Base-by-base conservation (phyloP, 2,888 invertebrate species). In the Nebria brevicollis region DNA sequence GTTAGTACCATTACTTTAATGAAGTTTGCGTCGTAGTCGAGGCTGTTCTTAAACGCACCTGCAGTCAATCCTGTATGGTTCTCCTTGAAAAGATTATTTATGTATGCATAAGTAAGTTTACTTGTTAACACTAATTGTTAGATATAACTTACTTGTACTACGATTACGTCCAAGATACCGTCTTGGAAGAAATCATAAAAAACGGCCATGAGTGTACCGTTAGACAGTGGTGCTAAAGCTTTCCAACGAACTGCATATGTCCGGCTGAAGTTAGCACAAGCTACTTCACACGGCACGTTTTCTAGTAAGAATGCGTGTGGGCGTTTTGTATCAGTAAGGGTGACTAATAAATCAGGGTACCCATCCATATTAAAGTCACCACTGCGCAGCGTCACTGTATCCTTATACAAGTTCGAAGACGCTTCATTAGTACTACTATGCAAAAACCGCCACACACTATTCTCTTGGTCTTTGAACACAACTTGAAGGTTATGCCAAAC, bases 331-430 rank as follows among this genome's bases (percentile, higher is more conserved):
- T 85, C 84, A 54, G 85, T 84, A 75, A 98, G 87, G 0, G 96
- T 95, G 76, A 95, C 94, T 66, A 98, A 89, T 73, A 98, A 90
- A 89, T 98, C 98, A 4, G 98, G 97, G 89, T 95, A 98, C 0
- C 98, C 98, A 89, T 98, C 98, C 94, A 98, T 95, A 87, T 98
- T 97, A 86, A 95, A 97, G 88, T 98, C 98, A 1, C 98, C 98
- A 84, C 94, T 94, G 64, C 96, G 92, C 84, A 97, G 91, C 0
- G 96, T 95, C 75, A 97, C 94, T 5, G 81, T 77, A 11, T 81
- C 81, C 2, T 72, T 15, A 41, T 81, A 81, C 6, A 77, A 43
- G 2, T 41, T n/a, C 20, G 91, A 91, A 85, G 90, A 25, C 2
- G 54, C 54, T 1, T 54, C 54, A 8, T 54, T 54, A 1, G 11